Evolutionary conservation across 2,888 invertebrate species (phyloP), one percentile per base, ranked within the genome.

Genomic region (Carterocephalus palaemon): DNA sequence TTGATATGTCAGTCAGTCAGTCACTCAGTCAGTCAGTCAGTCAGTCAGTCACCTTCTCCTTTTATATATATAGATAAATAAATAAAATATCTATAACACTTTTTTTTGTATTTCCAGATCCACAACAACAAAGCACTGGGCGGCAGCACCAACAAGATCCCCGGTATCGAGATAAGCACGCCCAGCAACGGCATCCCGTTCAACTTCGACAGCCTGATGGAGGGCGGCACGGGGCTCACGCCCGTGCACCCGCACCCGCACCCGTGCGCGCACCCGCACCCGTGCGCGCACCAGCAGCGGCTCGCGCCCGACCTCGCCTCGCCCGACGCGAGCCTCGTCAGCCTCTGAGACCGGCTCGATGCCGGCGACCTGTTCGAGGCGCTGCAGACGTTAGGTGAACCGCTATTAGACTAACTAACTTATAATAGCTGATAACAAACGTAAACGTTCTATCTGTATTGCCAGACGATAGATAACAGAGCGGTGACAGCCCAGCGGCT

Each of bases 141-240:
- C 56, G 82, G 85, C 56, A 83, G 86, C 55, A 49, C 36, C 53
- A 88, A 89, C 56, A 92, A 92, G 63, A 90, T 93, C 51, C 91
- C 92, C 19, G 96, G 95, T 45, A 90, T 96, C 53, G 91, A 95
- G 60, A 95, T 96, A 62, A 93, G 92, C 52, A 95, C 95, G 6
- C 97, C 97, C 0, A 95, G 95, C 51, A 92, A 92, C 62, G 96
- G 95, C 37, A 92, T 95, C 56, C 92, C 92, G 59, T 95, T 96
- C 81, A 96, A 95, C 78, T 96, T 95, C 74, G 97, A 97, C 65
- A 95, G 95, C 57, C 89, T 97, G 49, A 95, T 97, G 94, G 96
- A 95, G 62, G 96, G 96, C 37, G 96, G 96, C 62, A 96, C 97
- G 1, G 96, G 97, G 0, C 86, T 97, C 34, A 97, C 97, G 4